A percentile compares a stretch with the other conserved stretches of the same genome.
These are phyloP conservation scores for Cepaea hortensis DNA, from an alignment of 2,888 invertebrate genomes.

Conservation along the genomic window DNA sequence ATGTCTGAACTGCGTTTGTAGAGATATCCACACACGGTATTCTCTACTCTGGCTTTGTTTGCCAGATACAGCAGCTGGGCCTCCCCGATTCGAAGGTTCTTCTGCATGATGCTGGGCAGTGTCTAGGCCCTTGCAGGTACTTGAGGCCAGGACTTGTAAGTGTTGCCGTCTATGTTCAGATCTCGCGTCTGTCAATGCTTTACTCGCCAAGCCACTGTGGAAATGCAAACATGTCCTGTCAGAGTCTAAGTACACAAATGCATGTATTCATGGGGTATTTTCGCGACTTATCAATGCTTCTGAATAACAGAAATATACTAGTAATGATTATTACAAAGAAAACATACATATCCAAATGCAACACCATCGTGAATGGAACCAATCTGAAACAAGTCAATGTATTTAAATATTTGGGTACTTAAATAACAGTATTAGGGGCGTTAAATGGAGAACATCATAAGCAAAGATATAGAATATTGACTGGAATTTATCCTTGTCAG, in stretches of 20 bases:
- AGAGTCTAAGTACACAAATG: not conserved
- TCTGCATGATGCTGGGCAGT: slow-evolving; percentile 81
- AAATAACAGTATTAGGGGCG: no score
- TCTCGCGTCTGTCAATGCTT: not conserved
- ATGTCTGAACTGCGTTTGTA: slow-evolving; percentile 90
- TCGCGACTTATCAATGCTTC: not conserved
- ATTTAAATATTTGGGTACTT: no score
- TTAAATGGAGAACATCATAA: no score
- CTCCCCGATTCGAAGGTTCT: slow-evolving; percentile 89
- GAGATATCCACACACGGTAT: slow-evolving; percentile 88
- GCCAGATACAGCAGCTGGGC: slow-evolving; percentile 87
- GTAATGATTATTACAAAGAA: no score
- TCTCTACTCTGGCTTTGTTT: slow-evolving; percentile 89
- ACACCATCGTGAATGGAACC: no score
- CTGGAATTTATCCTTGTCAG: no score
- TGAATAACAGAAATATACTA: not conserved
- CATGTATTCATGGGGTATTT: not conserved
- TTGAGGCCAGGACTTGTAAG: not conserved
- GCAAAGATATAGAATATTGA: no score
- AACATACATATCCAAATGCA: no score
- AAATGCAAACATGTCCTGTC: not conserved
- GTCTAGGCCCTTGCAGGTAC: not conserved
- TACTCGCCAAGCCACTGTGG: not conserved
- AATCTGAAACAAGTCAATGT: no score
- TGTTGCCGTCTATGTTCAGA: not conserved